Evolutionary conservation across 2,888 invertebrate genomes (phyloP), one percentile per base, ranked within the genome.

Genomic region (Andrena dorsata): DNA sequence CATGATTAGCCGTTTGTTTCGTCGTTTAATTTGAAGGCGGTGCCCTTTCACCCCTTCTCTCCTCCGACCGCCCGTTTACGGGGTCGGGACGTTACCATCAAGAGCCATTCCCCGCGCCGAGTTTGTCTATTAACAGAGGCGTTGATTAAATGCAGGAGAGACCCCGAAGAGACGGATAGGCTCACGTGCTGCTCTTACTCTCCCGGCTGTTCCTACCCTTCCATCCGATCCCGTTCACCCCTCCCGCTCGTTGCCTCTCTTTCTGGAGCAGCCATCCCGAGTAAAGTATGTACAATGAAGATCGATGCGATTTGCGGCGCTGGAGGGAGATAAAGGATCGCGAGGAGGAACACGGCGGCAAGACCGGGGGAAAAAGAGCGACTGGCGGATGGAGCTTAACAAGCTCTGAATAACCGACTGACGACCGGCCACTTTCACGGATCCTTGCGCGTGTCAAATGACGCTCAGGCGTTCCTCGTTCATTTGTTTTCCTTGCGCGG

Each of bases 1-100:
- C 92, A 91, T 92, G 91, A 93, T 92, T 92, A 92, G 92, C 92
- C 91, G 92, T 92, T 93, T 93, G 92, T 92, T 92, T 91, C 91
- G 90, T 86, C 91, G 91, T 93, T 92, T 93, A 93, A 92, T 92
- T 92, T 89, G 86, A 90, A 89, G 86, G 84, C 87, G 82, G 84
- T 78, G 74, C 83, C 91, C 89, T 85, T 85, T 86, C 79, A 74
- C 78, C 80, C 82, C 73, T 77, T 66, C 72, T 79, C 76, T 35
- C 61, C 56, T 60, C 69, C 51, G 53, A 66, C 63, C n/a, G 16
- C 58, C 51, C 60, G 32, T 26, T 60, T 53, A 13, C 49, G 26
- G 51, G 58, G 2, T 64, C 69, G 68, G 80, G 64, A 72, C 87
- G 85, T 82, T 84, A 84, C 86, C 91, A 90, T 92, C 91, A 90